Conservation (phyloP, 2,888 invertebrate genomes). For the Melikaiella ostensackeni region DNA sequence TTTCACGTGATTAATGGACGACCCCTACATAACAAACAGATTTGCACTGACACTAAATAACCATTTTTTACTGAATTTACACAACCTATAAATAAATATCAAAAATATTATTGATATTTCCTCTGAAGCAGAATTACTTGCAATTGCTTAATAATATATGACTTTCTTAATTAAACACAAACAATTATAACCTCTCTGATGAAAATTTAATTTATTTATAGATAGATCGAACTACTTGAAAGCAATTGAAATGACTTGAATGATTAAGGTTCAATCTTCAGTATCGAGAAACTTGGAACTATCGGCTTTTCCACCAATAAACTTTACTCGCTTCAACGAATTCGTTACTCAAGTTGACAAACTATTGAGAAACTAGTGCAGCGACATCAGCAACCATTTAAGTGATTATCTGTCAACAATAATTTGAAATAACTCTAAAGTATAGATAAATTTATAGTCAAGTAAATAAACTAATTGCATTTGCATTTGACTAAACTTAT, state of each 20-base stretch:
- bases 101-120: no score
- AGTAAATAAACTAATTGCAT: background rate
- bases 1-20: no score
- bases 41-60: no score
- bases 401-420: slow-evolving; percentile 12
- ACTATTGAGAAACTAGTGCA: slow-evolving; percentile 35
- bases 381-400: slow-evolving; percentile 9
- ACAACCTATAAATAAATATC: no score
- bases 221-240: background rate
- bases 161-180: no score
- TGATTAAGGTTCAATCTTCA: slow-evolving; percentile 3
- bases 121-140: no score
- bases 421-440: background rate
- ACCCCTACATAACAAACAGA: no score
- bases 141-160: no score
- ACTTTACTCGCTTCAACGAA: slow-evolving; percentile 28
- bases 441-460: background rate
- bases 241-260: background rate
- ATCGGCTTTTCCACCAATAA: slow-evolving; percentile 32
- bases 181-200: no score
- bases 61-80: no score
- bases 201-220: background rate
- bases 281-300: slow-evolving; percentile 29
- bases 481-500: background rate
- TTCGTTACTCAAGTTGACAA: slow-evolving; percentile 31